Evolutionary conservation across 92 coral and sea anemone species (phyloP), one percentile per base, ranked within the genome.

Genomic region (Zoanthus gigantus): DNA sequence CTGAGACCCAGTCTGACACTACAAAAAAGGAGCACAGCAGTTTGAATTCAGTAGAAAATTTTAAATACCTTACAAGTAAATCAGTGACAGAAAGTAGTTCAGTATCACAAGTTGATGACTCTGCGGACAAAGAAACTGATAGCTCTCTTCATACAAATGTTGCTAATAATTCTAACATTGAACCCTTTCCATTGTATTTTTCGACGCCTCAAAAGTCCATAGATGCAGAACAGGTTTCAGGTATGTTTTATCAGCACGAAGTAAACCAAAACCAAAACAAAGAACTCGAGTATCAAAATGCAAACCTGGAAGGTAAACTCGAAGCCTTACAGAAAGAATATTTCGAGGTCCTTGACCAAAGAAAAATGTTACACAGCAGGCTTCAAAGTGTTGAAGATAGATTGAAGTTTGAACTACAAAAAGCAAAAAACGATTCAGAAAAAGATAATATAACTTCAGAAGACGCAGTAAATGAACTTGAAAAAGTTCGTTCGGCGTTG

Each of bases 221-320:
- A 67, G 67, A 48, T n/a, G 45, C 77, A 18, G 74, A 71, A 60
- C 32, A 23, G 16, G 45, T 7, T 31, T 23, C 50, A 37, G 71
- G 3, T n/a, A 12, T 58, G 52, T 76, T 48, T 68, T 68, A 53
- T 46, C 73, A 68, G 30, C 72, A 68, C n/a, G 76, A 32, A 5
- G 58, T 31, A 17, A 88, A 75, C 34, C 57, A 16, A 17, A 88
- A 75, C 34, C 57, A 16, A 73, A 88, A 78, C 72, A 74, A 84
- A 18, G 90, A 91, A 63, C 73, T 91, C 34, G 89, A 76, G 53
- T 90, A 88, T 52, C 96, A 94, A 47, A 90, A 94, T 7, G 93
- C 93, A 12, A 90, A 93, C 69, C 84, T 96, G 81, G 94, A 92
- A 53, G 94, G 99, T 46, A 96, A 89, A 45, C 91, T 96, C 11